A percentile compares a stretch with the other conserved stretches of the same genome.
Conservation (phyloP, 2,797 vertebrate genomes). For the Ibycter americanus region DNA sequence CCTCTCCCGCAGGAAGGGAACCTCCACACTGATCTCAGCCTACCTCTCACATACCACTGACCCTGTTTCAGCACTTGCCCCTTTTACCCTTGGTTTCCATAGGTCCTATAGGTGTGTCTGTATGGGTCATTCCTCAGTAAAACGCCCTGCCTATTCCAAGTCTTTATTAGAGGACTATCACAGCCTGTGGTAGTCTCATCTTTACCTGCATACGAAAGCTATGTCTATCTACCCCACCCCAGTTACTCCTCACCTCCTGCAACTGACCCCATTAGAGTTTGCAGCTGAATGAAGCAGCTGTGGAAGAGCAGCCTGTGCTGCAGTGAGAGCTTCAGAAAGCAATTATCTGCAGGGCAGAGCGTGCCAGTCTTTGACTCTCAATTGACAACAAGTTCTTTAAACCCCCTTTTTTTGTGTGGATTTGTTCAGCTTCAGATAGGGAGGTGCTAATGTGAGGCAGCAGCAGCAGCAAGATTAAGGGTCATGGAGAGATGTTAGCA, state of each 20-base stretch:
- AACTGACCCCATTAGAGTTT: background rate
- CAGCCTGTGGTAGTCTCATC: background rate
- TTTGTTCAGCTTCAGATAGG: conserved; percentile 16
- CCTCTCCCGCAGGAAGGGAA: background rate
- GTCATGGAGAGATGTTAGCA: background rate
- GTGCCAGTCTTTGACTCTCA: background rate
- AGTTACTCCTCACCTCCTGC: background rate
- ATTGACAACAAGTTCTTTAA: conserved; percentile 5
- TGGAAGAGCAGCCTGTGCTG: rapidly evolving
- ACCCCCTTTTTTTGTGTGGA: background rate
- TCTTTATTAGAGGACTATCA: background rate
- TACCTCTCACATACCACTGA: background rate
- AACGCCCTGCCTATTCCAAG: background rate
- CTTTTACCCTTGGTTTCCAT: background rate
- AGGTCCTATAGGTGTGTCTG: background rate
- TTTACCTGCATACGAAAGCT: background rate
- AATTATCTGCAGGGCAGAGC: conserved; percentile 10
- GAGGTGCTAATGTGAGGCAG: conserved; percentile 34
- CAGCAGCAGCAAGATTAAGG: background rate
- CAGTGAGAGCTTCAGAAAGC: background rate
- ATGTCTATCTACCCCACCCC: background rate
- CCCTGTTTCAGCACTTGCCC: background rate
- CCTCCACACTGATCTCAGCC: background rate
- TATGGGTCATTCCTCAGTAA: background rate
- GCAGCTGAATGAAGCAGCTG: background rate